Evolutionary conservation across 1,140 invertebrate genomes (phyloP).

Genomic region (Oscheius sp.): DNA sequence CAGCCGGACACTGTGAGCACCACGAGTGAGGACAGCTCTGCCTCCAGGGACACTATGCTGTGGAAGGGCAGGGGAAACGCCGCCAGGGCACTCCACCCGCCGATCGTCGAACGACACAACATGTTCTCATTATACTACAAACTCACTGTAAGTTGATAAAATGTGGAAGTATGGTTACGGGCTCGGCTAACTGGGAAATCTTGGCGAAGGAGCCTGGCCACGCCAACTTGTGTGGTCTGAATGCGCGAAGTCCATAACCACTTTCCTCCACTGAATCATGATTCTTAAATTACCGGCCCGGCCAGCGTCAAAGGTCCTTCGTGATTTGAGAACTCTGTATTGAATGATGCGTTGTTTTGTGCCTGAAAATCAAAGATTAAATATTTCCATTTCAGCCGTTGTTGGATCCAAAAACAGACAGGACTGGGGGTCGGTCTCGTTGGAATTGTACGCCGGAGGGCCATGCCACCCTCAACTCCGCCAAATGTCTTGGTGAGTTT

Average conservation of each 20-base stretch:
- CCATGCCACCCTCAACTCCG: background rate
- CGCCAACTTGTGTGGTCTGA: too few species aligned
- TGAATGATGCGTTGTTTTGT: too few species aligned
- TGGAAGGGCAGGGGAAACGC: conserved; percentile 2
- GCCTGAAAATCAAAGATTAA: too few species aligned
- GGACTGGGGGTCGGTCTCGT: too few species aligned
- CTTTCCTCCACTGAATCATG: background rate
- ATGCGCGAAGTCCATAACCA: too few species aligned
- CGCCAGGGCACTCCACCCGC: conserved; percentile 31
- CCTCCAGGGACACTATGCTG: background rate
- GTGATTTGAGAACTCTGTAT: too few species aligned
- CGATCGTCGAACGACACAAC: conserved; percentile 34
- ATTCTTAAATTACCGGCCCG: background rate
- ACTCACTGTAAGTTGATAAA: background rate
- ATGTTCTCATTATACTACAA: conserved; percentile 38
- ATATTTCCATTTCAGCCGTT: too few species aligned
- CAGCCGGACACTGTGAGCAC: conserved; percentile 25
- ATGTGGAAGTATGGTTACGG: too few species aligned
- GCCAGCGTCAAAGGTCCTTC: background rate
- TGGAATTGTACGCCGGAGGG: background rate
- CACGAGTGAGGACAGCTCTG: conserved; percentile 22
- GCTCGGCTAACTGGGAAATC: too few species aligned
- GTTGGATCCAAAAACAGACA: too few species aligned
- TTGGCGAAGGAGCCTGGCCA: too few species aligned
- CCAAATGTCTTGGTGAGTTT: background rate